phyloP scores from a whole-genome alignment of 2,888 invertebrate genomes.

The Onchidella celtica region DNA sequence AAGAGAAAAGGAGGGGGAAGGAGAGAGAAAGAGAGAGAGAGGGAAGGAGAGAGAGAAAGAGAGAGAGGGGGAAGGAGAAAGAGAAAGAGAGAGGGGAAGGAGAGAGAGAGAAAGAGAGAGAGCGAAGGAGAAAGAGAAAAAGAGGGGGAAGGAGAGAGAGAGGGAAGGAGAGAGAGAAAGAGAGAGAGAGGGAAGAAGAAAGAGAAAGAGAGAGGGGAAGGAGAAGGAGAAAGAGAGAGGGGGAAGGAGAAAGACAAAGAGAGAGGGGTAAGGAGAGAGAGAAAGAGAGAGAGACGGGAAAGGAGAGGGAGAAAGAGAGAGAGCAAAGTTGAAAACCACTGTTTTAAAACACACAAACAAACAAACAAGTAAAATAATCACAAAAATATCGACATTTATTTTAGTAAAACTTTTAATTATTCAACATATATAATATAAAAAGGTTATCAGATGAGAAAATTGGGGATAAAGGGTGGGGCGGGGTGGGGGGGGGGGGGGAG shows the following conservation, averaged over 20 bases:
- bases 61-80: conserved; percentile 15
- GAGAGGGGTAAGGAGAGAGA: too few relatives aligned
- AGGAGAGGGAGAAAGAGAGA: conserved; percentile 39
- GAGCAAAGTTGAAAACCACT: not conserved
- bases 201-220: not conserved
- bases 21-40: conserved; percentile 16
- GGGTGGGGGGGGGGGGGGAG: too few relatives aligned
- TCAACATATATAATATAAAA: not conserved
- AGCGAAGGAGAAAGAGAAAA: too few relatives aligned
- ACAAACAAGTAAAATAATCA: not conserved
- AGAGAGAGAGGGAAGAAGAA: not conserved
- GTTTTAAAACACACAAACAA: not conserved
- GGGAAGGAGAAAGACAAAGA: not conserved
- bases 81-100: not conserved
- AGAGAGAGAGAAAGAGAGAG: conserved; percentile 6
- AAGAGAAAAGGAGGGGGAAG: conserved; percentile 20
- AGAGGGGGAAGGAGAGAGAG: conserved; percentile 22
- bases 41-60: not conserved
- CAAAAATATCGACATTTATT: too few relatives aligned
- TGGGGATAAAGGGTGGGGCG: too few relatives aligned
- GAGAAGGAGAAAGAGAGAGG: not conserved
- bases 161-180: not conserved
- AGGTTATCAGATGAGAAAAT: too few relatives aligned
- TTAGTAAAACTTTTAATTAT: conserved; percentile 20
- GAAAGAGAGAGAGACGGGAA: too few relatives aligned